Base-by-base conservation (phyloP, 2,113 vertebrate genomes). In the Vidua macroura region DNA sequence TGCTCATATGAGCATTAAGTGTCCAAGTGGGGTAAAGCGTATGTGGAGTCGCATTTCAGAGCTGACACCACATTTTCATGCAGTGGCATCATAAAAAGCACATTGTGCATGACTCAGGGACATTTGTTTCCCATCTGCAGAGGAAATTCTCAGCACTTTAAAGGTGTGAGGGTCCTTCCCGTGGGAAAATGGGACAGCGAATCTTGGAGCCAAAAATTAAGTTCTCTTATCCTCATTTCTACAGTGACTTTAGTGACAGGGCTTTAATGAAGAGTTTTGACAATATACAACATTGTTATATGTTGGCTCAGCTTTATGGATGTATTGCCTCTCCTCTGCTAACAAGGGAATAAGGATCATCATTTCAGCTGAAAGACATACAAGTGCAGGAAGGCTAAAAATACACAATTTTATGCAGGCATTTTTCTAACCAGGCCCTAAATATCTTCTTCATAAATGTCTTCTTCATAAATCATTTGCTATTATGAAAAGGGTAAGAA, bases 91-190 rank as follows among this genome's bases (percentile, higher is more conserved):
- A 90, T 83, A 63, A 88, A 58, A 92, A 77, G 15, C 30, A 27
- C 25, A 13, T 17, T 49, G 30, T 48, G 24, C 31, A 25, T 63
- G 11, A 70, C 52, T 31, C 0, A 0, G 59, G 51, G 73, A 86
- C 53, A 73, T 94, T 94, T 93, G 83, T 83, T 96, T 94, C 64
- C 52, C 79, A 70, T 74, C 37, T 86, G 59, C 55, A 80, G 68
- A 90, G 67, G 82, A 95, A 83, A 83, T 83, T 53, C 80, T 52
- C 72, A 88, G 75, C 2, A 3, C 55, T 88, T 62, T 44, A 59
- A 92, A 93, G 88, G 82, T 95, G 63, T 76, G 88, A 92, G 49
- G 51, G 30, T 53, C 31, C 51, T 85, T 73, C 72, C 70, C 70
- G 14, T 19, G 28, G 85, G 86, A 83, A 90, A 79, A 74, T 3